These are phyloP conservation scores for Eupithecia exiguata DNA, from an alignment of 2,888 invertebrate species.

Conservation along the genomic window DNA sequence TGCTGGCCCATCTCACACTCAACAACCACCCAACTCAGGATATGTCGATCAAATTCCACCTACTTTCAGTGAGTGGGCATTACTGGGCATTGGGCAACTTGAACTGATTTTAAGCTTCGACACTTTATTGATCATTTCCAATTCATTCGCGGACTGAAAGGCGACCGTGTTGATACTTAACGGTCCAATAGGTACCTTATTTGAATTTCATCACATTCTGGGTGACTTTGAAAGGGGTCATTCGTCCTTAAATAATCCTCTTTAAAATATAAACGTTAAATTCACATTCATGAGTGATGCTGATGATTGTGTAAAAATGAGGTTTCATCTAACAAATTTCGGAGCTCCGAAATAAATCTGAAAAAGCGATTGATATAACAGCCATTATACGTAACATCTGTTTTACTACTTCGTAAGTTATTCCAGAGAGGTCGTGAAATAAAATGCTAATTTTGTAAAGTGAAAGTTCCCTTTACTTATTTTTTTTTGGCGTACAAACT, in stretches of 20 bases:
- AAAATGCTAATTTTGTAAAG: conserved; percentile 60
- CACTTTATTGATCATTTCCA: conserved; percentile 11
- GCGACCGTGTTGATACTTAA: conserved; percentile 17
- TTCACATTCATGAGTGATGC: conserved; percentile 60
- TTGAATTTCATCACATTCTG: conserved; percentile 46
- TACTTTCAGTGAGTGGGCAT: conserved; percentile 32
- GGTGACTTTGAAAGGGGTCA: conserved; percentile 63
- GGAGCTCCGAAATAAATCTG: conserved; percentile 44
- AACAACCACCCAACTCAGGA: conserved; percentile 53
- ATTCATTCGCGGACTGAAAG: conserved; percentile 21
- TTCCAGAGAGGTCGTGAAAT: conserved; percentile 50
- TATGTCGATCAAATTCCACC: conserved; percentile 50
- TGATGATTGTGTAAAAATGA: conserved; percentile 50
- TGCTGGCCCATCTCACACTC: conserved; percentile 50
- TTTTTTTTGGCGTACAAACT: conserved; percentile 42
- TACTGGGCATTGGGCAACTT: conserved; percentile 3
- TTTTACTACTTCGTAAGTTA: conserved; percentile 48
- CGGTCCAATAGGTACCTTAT: conserved; percentile 28
- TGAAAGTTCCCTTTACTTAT: conserved; percentile 50
- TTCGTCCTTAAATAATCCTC: conserved; percentile 40
- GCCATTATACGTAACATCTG: conserved; percentile 49
- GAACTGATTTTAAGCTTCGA: conserved; percentile 15
- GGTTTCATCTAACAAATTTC: conserved; percentile 55
- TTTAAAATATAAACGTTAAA: conserved; percentile 57
- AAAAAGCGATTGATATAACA: conserved; percentile 47